Evolutionary conservation across 2,888 invertebrate genomes (phyloP).

Genomic region (Pachliopta kotzebuea): DNA sequence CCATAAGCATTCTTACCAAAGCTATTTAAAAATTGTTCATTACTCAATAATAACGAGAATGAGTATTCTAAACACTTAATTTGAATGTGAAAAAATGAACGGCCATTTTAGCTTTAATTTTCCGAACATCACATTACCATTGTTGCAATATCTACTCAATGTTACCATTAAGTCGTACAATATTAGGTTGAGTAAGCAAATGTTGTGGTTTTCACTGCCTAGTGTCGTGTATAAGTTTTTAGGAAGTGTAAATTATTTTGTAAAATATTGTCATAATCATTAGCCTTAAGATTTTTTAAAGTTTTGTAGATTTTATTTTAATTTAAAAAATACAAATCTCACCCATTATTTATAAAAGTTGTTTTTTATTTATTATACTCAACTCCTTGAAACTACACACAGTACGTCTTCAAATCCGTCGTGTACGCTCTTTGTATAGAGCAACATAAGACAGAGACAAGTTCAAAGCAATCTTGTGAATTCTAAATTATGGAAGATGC

Average conservation of each 20-base stretch:
- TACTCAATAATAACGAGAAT: not conserved
- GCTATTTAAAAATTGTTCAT: constrained; percentile 28
- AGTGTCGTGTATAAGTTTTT: constrained; percentile 45
- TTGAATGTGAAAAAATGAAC: constrained; percentile 42
- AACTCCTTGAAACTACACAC: too few relatives aligned
- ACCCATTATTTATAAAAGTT: constrained; percentile 49
- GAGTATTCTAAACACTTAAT: constrained; percentile 7
- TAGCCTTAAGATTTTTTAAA: constrained; percentile 34
- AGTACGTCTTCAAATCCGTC: too few relatives aligned
- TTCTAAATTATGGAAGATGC: too few relatives aligned
- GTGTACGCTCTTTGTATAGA: too few relatives aligned
- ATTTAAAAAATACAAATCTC: constrained; percentile 49
- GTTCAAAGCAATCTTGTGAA: too few relatives aligned
- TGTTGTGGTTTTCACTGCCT: constrained; percentile 55
- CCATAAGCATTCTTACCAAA: constrained; percentile 30
- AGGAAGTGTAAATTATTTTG: constrained; percentile 65
- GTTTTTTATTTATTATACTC: not conserved
- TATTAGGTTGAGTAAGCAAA: constrained; percentile 22
- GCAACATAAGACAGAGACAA: too few relatives aligned
- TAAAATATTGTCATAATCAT: constrained; percentile 57
- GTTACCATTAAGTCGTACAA: constrained; percentile 48
- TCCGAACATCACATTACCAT: constrained; percentile 30
- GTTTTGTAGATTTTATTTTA: constrained; percentile 26
- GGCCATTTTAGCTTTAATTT: constrained; percentile 70
- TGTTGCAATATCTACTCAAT: constrained; percentile 35